Conservation (phyloP, 2,888 invertebrate genomes). For the Octonoba sinensis region DNA sequence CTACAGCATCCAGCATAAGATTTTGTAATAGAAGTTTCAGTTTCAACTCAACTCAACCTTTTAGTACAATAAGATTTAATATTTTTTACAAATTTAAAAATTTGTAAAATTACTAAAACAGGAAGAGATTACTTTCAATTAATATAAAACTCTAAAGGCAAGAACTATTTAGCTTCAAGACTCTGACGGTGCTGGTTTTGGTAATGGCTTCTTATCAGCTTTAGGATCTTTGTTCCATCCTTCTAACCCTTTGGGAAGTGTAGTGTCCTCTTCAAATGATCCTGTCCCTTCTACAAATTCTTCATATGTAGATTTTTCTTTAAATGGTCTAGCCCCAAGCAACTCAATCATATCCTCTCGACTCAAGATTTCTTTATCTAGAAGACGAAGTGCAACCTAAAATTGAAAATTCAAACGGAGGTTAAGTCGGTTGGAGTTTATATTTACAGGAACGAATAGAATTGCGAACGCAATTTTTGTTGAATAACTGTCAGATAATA, state of each 20-base stretch:
- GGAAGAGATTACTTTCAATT: too few relatives aligned
- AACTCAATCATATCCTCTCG: conserved; percentile 98
- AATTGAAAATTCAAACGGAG: conserved; percentile 20
- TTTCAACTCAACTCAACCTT: too few relatives aligned
- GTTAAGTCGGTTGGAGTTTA: neutral
- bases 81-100: too few relatives aligned
- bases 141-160: too few relatives aligned
- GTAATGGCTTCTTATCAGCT: conserved; percentile 2
- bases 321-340: conserved; percentile 93
- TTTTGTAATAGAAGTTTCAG: too few relatives aligned
- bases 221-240: conserved; percentile 82
- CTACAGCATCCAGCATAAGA: too few relatives aligned
- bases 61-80: too few relatives aligned
- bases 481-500: too few relatives aligned
- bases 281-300: conserved; percentile 99
- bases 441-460: neutral
- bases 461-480: too few relatives aligned
- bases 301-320: conserved; percentile 98
- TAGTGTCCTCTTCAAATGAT: conserved; percentile 95
- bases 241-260: conserved; percentile 92
- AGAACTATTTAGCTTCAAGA: too few relatives aligned
- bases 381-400: conserved; percentile 89
- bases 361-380: conserved; percentile 94
- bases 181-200: too few relatives aligned
- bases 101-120: too few relatives aligned